A percentile compares a stretch with the other conserved stretches of the same genome.
Evolutionary conservation across 2,797 vertebrate species (phyloP).

Genomic region (Arctocebus calabarensis): DNA sequence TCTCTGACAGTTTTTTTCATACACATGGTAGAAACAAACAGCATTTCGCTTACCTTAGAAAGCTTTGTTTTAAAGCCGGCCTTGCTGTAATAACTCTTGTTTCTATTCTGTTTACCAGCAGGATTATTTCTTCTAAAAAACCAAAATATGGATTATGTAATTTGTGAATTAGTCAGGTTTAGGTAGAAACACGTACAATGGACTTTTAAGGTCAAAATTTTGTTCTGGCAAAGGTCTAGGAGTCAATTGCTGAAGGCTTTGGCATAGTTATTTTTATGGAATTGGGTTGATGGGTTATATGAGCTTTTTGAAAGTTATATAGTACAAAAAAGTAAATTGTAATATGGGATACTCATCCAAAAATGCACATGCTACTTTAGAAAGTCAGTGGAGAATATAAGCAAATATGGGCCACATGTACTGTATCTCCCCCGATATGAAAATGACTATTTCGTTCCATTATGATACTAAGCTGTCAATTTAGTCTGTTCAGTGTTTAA

Average conservation of each 20-base stretch:
- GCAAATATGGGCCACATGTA: not conserved
- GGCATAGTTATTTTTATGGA: not conserved
- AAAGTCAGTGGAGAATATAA: not conserved
- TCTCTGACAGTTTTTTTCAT: conserved; percentile 1
- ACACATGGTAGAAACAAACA: not conserved
- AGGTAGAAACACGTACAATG: not conserved
- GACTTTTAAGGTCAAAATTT: conserved; percentile 5
- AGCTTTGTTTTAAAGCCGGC: conserved; percentile 14
- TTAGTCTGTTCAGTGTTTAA: not conserved
- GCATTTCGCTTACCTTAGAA: conserved; percentile 33
- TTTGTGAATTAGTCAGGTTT: not conserved
- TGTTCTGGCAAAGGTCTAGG: not conserved
- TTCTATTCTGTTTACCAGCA: conserved; percentile 59
- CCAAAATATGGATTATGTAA: not conserved
- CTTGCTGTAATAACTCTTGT: conserved; percentile 16
- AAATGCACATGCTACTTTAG: not conserved
- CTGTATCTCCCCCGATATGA: not conserved
- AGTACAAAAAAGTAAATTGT: not conserved
- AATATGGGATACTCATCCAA: not conserved
- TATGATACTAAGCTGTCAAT: not conserved
- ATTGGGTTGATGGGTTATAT: not conserved
- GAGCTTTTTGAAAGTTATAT: not conserved
- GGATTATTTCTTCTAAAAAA: conserved; percentile 64
- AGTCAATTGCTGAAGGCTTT: not conserved
- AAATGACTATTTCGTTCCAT: not conserved